Evolutionary conservation across 2,888 invertebrate genomes (phyloP), one percentile per base, ranked within the genome.

Genomic region (Lydus trimaculatus): DNA sequence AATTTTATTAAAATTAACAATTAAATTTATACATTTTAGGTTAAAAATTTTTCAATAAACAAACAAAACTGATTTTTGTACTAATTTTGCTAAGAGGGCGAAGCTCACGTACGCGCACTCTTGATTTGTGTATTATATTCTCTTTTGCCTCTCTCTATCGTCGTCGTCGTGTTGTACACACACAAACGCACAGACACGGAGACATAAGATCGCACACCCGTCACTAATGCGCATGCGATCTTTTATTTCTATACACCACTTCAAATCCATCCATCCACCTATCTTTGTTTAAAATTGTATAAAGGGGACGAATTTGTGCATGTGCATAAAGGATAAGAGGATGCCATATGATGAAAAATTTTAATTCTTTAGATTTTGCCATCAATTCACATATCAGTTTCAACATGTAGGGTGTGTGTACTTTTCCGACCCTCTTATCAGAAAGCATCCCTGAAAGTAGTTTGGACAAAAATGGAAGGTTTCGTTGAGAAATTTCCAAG

Each of bases 21-120:
- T 72, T 59, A 65, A 76, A 78, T 72, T 72, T 78, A 79, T 75
- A 74, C 76, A 76, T 82, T 82, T 82, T 81, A 84, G 82, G 81
- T 83, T 83, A 82, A 82, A 83, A 52, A 23, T 23, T 52, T 13
- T 2, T 81, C 81, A 82, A 83, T 82, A 82, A 83, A 83, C 81
- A 82, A 81, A 82, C 77, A 80, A n/a, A n/a, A 78, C 74, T 74
- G 79, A 81, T 56, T 78, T 80, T 78, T 77, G 76, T 78, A 76
- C 78, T 77, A 56, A 28, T 85, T 74, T 77, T 71, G 64, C 70
- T 56, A 23, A 72, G 73, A 78, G 80, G 81, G 81, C 79, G 80
- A 79, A 79, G 79, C 78, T 81, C 81, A 84, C 84, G 83, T 83
- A 83, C 84, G 82, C 83, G 83, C 82, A 82, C 77, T 72, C 72